Evolutionary conservation across 2,797 vertebrate genomes (phyloP).

Genomic region (Rhinichthys osculus): DNA sequence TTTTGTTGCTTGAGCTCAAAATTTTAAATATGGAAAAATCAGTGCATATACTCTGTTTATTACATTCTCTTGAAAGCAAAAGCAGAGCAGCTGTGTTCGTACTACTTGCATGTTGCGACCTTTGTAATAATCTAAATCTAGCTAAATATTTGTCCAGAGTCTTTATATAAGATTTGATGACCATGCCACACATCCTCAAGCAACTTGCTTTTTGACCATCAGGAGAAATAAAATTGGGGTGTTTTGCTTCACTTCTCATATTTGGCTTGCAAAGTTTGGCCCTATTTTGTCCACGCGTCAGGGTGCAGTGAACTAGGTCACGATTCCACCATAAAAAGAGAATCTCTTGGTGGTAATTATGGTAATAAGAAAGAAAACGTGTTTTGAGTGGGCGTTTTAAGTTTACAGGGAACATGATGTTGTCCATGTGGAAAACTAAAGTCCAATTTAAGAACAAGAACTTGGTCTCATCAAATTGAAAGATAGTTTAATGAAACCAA

Average conservation of each 20-base stretch:
- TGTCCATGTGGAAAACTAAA: neutral
- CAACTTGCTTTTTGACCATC: conserved; percentile 12
- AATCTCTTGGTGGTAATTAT: neutral
- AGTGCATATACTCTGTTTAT: conserved; percentile 4
- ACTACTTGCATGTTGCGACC: neutral
- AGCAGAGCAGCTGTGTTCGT: neutral
- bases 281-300: neutral
- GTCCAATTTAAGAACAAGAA: neutral
- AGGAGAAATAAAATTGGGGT: conserved; percentile 27
- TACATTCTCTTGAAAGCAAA: conserved; percentile 9
- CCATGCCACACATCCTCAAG: conserved; percentile 14
- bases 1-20: neutral
- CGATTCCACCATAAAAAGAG: neutral
- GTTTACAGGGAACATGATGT: neutral
- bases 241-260: neutral
- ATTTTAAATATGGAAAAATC: conserved; percentile 12
- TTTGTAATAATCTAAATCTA: no score
- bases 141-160: neutral
- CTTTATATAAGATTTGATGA: conserved; percentile 10
- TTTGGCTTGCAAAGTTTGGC: conserved; percentile 24
- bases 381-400: neutral
- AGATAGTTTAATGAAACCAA: neutral
- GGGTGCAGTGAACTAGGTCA: conserved; percentile 7
- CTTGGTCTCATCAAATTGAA: neutral
- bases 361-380: neutral